Base-by-base conservation (phyloP, 2,797 vertebrate genomes). In the Micropoecilia bifurca region DNA sequence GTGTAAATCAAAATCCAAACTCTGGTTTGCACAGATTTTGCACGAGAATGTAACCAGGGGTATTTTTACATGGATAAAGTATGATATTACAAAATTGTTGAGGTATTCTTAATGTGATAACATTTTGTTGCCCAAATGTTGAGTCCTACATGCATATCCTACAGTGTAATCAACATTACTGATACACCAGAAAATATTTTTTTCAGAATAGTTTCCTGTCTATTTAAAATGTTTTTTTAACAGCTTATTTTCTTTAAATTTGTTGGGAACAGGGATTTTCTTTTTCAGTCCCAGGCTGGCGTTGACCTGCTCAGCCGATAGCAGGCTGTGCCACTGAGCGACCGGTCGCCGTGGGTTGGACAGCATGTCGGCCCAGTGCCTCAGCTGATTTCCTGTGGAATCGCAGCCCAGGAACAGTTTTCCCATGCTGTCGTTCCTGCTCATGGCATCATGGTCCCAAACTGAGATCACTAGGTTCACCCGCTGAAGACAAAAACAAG, bases 331-430 rank as follows among this genome's bases (percentile, higher is more conserved):
- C 98, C 98, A 98, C 94, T 97, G 97, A 10, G 97, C 91, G 0
- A 98, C 78, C 0, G 97, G 97, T 43, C 95, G 84, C 71, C 96
- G 95, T 0, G 98, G 95, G 68, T 97, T 98, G 85, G 96, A 96
- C 92, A 99, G 89, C 97, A 97, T 97, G 92, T 99, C 98, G 0
- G 97, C 97, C 98, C 98, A 99, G 91, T 97, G 97, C 72, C 94
- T 92, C 91, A 99, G 94, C 83, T 97, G 96, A 90, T 97, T 98
- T 53, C 98, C 97, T 0, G 96, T 86, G 53, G 97, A 96, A 73
- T 95, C 88, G 36, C 96, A 95, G 73, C 98, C 96, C 69, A 99
- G 93, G 83, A 95, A 95, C 63, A 99, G 93, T 88, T 98, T 98
- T 69, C 98, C 97, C 0, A 98, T 96, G 10, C 96, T 92, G 45